phyloP scores from a whole-genome alignment of 2,888 invertebrate genomes.

The Mactromeris polynyma region DNA sequence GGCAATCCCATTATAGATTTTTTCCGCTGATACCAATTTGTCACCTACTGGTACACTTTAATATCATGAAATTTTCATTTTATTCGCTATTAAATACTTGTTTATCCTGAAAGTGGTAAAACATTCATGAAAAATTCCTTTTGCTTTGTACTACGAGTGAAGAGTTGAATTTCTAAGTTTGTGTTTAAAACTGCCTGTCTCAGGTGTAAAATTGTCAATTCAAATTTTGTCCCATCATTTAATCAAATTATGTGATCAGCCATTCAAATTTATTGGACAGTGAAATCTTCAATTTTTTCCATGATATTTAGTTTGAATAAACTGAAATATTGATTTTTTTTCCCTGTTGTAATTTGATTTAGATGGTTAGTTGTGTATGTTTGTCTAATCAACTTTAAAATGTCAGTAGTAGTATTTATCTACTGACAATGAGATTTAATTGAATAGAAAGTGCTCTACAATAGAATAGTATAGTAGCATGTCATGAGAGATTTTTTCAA shows the following conservation, averaged over 20 bases:
- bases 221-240: neutral
- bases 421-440: neutral
- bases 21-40: neutral
- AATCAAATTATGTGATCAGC: neutral
- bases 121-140: neutral
- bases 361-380: conserved; percentile 23
- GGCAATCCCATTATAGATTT: conserved; percentile 5
- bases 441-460: neutral
- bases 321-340: conserved; percentile 45
- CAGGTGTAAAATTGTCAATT: neutral
- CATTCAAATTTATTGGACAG: neutral
- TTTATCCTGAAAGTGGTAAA: neutral
- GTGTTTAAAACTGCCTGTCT: neutral
- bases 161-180: neutral
- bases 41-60: neutral
- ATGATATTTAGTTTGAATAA: conserved; percentile 39
- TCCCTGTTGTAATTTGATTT: conserved; percentile 33
- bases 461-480: neutral
- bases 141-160: neutral
- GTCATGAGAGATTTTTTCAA: neutral
- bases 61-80: conserved; percentile 3
- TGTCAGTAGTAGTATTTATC: neutral
- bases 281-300: conserved; percentile 22
- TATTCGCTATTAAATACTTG: neutral
- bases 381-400: conserved; percentile 13